Percentiles rank a stretch among this genome's conserved stretches.
phyloP scores from a whole-genome alignment of 2,888 invertebrate genomes.

The Tenthredo amoena region DNA sequence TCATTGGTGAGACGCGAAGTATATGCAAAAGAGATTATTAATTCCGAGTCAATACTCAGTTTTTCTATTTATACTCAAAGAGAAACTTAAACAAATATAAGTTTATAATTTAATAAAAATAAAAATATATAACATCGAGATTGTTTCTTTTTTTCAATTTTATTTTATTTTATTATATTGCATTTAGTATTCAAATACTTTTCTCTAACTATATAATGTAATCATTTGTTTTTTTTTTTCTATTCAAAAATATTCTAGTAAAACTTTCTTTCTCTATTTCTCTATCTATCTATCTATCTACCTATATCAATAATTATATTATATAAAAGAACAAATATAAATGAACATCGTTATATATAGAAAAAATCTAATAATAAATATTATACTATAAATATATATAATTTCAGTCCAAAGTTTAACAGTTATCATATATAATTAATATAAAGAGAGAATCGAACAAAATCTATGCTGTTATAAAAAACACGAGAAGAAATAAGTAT shows the following conservation, averaged over 20 bases:
- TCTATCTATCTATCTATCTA: not conserved
- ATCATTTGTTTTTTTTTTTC: not conserved
- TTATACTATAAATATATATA: not conserved
- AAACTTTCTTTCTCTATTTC: not conserved
- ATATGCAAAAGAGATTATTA: not conserved
- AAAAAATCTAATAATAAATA: not conserved
- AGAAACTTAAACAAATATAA: not conserved
- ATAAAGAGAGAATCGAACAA: not conserved
- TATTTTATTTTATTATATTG: not conserved
- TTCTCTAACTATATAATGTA: not conserved
- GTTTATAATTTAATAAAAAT: not conserved
- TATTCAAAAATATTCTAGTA: not conserved
- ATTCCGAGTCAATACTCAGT: slow-evolving; percentile 8
- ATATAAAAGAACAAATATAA: not conserved
- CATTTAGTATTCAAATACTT: not conserved
- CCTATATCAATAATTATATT: not conserved
- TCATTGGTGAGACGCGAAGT: not conserved
- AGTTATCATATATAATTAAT: not conserved
- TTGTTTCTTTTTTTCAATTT: not conserved
- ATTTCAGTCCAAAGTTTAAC: not conserved
- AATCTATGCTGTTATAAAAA: not conserved
- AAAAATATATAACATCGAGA: not conserved
- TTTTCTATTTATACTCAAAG: not conserved
- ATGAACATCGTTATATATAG: not conserved
- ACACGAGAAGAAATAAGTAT: not conserved